phyloP scores from a whole-genome alignment of 2,113 vertebrate species.

The Lates calcarifer region DNA sequence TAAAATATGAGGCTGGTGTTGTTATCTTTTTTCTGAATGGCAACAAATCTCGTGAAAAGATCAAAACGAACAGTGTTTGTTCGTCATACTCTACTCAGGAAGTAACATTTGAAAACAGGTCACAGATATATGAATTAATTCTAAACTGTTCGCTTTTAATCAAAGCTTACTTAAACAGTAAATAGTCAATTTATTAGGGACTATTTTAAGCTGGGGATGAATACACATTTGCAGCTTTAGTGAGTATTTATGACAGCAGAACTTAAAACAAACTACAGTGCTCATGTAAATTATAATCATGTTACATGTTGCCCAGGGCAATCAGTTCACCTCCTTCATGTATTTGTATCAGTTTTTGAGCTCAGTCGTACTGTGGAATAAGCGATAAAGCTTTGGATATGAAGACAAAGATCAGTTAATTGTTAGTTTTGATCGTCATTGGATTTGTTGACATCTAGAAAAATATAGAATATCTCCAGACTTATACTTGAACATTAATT shows the following conservation, averaged over 20 bases:
- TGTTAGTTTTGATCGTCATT: background rate
- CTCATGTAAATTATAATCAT: background rate
- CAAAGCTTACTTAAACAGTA: background rate
- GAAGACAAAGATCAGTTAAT: background rate
- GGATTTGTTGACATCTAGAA: conserved; percentile 10
- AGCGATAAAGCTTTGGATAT: no score
- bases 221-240: background rate
- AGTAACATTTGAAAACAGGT: background rate
- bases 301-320: background rate
- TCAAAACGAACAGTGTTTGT: background rate
- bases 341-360: no score
- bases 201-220: background rate
- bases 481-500: background rate
- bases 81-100: background rate
- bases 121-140: background rate
- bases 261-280: background rate
- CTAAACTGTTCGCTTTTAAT: no score
- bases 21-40: background rate
- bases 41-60: conserved; percentile 22
- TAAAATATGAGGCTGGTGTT: background rate
- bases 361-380: no score
- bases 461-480: background rate
- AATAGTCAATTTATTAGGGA: background rate
- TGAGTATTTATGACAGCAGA: background rate
- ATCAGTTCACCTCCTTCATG: no score